Evolutionary conservation across 2,797 vertebrate species (phyloP), one percentile per base, ranked within the genome.

Genomic region (Pipistrellus pipistrellus): DNA sequence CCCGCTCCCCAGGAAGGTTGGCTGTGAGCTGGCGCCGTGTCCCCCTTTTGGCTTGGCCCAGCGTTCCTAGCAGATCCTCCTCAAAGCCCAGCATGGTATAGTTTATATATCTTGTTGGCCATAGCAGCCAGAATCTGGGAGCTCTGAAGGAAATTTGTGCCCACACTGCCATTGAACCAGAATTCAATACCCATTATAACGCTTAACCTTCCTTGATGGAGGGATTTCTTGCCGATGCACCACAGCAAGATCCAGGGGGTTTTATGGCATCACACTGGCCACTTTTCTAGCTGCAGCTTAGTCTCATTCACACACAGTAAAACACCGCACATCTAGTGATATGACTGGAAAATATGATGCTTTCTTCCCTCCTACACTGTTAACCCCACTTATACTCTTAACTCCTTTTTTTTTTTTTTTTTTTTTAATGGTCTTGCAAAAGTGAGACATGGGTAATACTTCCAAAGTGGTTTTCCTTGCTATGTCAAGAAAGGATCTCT

Each of bases 341-440:
- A 55, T 94, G 89, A 57, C 46, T 86, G 96, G 92, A 96, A 97
- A 89, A 91, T 35, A 38, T 30, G 30, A 64, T 0, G 35, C 68
- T 83, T 90, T 93, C 46, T 17, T 14, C 14, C 55, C 93, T 96
- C 81, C 77, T 88, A 90, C 88, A 84, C 86, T 59, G 59, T 96
- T 94, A 88, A 81, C 86, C 96, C 97, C 90, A 95, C 83, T 77
- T 90, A 90, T 85, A 82, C 83, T 62, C 68, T 96, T 94, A 88
- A 78, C 87, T 96, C 97, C 89, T 96, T 27, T 27, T 30, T 59
- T 44, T 90, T 95, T 97, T 95, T 97, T 95, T 97, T 94, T 95
- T 82, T 96, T 93, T 53, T 32, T 51, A 68, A 68, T 90, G 12
- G 59, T 73, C 84, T 94, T 95, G 32, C 85, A 95, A 11, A 93